Percentiles rank a stretch among this genome's conserved stretches.
These are phyloP conservation scores for Drosophila stalkeri DNA, from an alignment of 2,888 invertebrate genomes.

Conservation along the genomic window DNA sequence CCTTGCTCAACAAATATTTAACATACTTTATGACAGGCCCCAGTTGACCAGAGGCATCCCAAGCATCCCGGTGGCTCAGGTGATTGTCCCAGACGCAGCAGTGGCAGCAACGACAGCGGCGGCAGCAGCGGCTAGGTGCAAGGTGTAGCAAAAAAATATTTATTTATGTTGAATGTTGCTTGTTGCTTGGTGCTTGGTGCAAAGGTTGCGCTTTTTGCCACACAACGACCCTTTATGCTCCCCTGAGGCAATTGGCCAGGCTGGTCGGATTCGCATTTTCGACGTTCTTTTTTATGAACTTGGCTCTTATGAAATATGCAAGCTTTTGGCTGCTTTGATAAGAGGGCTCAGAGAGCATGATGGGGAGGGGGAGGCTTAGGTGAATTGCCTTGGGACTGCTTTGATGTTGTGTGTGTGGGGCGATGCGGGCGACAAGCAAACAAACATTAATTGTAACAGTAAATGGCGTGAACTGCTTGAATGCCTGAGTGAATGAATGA, in stretches of 20 bases:
- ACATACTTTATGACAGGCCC: conserved; percentile 70
- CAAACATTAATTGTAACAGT: conserved; percentile 79
- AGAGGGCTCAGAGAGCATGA: background rate
- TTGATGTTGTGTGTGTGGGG: conserved; percentile 52
- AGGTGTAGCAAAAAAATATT: conserved; percentile 65
- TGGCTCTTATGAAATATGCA: conserved; percentile 75
- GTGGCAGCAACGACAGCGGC: conserved; percentile 32
- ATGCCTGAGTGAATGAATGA: conserved; percentile 52
- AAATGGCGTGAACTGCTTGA: conserved; percentile 77
- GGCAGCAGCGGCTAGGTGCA: conserved; percentile 60
- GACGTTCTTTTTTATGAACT: conserved; percentile 58
- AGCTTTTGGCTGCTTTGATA: conserved; percentile 64
- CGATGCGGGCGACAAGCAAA: conserved; percentile 67
- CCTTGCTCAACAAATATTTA: conserved; percentile 73
- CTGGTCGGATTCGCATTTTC: conserved; percentile 40
- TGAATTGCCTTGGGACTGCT: conserved; percentile 40
- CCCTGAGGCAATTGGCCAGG: conserved; percentile 59
- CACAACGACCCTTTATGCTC: conserved; percentile 64
- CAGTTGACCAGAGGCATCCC: conserved; percentile 64
- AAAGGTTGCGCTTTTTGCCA: conserved; percentile 69
- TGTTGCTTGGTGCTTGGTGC: conserved; percentile 34
- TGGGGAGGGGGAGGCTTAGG: background rate
- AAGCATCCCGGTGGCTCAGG: conserved; percentile 30
- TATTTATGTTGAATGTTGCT: conserved; percentile 62
- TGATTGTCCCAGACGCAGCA: conserved; percentile 42